Conservation (phyloP, 2,888 invertebrate genomes). For the Rotaria macrura region DNA sequence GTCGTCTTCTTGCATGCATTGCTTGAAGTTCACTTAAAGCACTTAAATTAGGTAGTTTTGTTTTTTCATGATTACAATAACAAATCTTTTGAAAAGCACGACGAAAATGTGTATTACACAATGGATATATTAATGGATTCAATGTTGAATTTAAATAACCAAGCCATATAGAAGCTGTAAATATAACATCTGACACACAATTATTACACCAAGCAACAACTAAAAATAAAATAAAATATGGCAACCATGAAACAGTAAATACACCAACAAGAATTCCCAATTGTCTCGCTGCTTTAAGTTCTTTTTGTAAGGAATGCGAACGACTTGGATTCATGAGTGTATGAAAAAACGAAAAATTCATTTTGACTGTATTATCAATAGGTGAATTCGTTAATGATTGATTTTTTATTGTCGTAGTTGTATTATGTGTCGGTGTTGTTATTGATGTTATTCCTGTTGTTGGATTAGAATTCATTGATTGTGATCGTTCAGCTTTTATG, state of each 20-base stretch:
- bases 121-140: conserved; percentile 32
- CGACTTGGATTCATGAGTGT: not conserved
- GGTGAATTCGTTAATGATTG: not conserved
- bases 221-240: conserved; percentile 31
- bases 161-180: conserved; percentile 24
- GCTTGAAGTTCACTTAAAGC: conserved; percentile 2
- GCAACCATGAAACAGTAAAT: conserved; percentile 30
- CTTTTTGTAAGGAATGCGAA: conserved; percentile 21
- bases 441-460: not conserved
- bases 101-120: conserved; percentile 28
- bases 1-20: not conserved
- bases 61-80: not conserved
- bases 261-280: conserved; percentile 27
- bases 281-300: conserved; percentile 31
- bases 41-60: not conserved
- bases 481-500: not conserved
- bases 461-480: not conserved
- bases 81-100: conserved; percentile 28
- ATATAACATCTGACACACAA: conserved; percentile 24
- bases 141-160: conserved; percentile 32
- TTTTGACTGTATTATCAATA: not conserved
- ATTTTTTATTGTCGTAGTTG: not conserved
- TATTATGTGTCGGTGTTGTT: not conserved
- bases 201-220: conserved; percentile 31
- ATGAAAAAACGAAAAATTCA: not conserved